Base-by-base conservation (phyloP, 2,113 vertebrate genomes). In the Pseudorectes ferrugineus region DNA sequence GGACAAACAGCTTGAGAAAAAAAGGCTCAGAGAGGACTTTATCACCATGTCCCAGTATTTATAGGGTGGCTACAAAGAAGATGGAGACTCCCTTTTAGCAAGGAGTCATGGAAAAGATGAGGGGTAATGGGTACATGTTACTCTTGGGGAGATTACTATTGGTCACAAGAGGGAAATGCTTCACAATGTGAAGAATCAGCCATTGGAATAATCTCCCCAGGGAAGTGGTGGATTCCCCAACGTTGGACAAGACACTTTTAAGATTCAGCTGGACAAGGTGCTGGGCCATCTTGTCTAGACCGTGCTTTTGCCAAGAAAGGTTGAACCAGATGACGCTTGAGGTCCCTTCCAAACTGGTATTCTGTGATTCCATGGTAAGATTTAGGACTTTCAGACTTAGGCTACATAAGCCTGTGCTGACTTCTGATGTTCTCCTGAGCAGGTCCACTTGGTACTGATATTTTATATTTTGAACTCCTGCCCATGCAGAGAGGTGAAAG, bases 221-320 rank as follows among this genome's bases (percentile, higher is more conserved):
- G 18, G 12, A 79, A 59, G 29, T 20, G 25, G 25, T 59, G 21
- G 3, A 52, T 72, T 79, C 29, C 8, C 21, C 25, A 72, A 1
- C 0, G 0, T 1, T 58, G 45, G 38, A 52, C 14, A 5, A 17
- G 36, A 38, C 36, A 38, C 36, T 59, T 66, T 23, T 7, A 59
- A 40, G 29, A 19, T 46, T 46, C 14, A 58, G 14, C 29, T 72
- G 58, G 29, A 12, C 21, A 46, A 12, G 17, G 14, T 45, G 20
- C 45, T 46, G n/a, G 38, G 29, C 21, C 28, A 22, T 57, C 31
- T 43, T 76, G 49, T 58, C 36, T n/a, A 57, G 46, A 36, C 59
- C 7, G 5, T 42, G 35, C 23, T 86, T 68, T 75, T 75, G 33
- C 55, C 61, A 75, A 22, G 61, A 55, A 74, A 55, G 28, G 11